Base-by-base conservation (phyloP, 2,113 vertebrate genomes). In the Sciurus niger region DNA sequence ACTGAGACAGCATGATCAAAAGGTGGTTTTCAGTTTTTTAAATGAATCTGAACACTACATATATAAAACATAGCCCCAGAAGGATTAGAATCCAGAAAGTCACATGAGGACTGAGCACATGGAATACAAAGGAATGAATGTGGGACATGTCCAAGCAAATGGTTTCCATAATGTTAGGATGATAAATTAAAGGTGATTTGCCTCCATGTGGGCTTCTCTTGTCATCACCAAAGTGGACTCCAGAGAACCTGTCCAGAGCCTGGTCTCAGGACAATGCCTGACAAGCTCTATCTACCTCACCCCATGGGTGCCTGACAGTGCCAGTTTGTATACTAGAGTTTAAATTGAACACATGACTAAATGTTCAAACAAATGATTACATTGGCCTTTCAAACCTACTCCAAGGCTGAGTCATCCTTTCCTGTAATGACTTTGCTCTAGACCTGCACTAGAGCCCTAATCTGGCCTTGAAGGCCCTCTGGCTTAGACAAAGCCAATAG, bases 321-420 rank as follows among this genome's bases (percentile, higher is more conserved):
- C 86, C 40, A 32, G 40, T 94, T 78, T 79, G n/a, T 72, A 85
- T 17, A 68, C 80, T 90, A 89, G n/a, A 74, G 94, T 67, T 92
- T 90, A 92, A 92, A 93, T 24, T 90, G 89, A 94, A 67, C 40
- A 80, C n/a, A 93, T 22, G 78, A 72, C 18, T 83, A 84, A 17
- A 32, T 89, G 74, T 89, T 84, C 74, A 96, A 82, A 87, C 37
- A 92, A 84, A 95, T 48, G 4, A 65, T 60, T 17, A 32, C 11
- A 2, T 24, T n/a, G 55, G 40, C 43, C 85, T 85, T 91, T 90
- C 63, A 90, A 16, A 88, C 2, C 60, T 70, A 24, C 68, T 94
- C 63, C 51, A 92, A 90, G 63, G 72, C n/a, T 8, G 60, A 94
- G 74, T 89, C 87, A 46, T 22, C 53, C 92, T 94, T 92, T 93